Evolutionary conservation across 2,888 invertebrate species (phyloP), one percentile per base, ranked within the genome.

Genomic region (Dendrolimus pini): DNA sequence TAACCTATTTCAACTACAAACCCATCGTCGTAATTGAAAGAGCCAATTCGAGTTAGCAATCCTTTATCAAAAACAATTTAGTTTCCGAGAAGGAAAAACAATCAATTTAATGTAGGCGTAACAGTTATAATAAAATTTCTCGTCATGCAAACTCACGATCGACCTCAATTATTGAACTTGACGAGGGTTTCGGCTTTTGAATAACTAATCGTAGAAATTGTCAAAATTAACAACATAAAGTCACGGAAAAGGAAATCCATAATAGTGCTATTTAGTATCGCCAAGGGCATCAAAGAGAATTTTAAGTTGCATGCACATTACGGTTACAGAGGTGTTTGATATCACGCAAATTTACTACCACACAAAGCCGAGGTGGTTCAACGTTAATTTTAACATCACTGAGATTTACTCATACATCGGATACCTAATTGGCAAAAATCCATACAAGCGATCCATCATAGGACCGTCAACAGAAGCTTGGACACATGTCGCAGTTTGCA

Each of bases 401-500:
- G 30, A 30, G 30, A 30, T 30, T 30, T 30, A 30, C 30, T 6
- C 30, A 30, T 30, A 30, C 30, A 30, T 30, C 47, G 8, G 12
- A 47, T 9, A 9, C 47, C 47, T 47, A 47, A 12, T 47, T 10
- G 55, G 41, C 57, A 61, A 64, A 70, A 75, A 71, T 72, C 69
- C 68, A 58, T 59, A 61, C 58, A 59, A 58, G 64, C 70, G 66
- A 75, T 80, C 74, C 70, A 80, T 81, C 80, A 80, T 67, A 58
- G 63, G 57, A 63, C 68, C 70, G 74, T 68, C 71, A 70, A 60
- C 74, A 72, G 69, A 74, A 71, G 66, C 59, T 62, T 62, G 68
- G 76, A 79, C 78, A 81, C 77, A 75, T 78, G 79, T 80, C 78
- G 73, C 70, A 70, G 75, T 70, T 70, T 69, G 68, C 69, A 67